Evolutionary conservation across 2,113 vertebrate species (phyloP), one percentile per base, ranked within the genome.

Genomic region (Montifringilla adamsi): DNA sequence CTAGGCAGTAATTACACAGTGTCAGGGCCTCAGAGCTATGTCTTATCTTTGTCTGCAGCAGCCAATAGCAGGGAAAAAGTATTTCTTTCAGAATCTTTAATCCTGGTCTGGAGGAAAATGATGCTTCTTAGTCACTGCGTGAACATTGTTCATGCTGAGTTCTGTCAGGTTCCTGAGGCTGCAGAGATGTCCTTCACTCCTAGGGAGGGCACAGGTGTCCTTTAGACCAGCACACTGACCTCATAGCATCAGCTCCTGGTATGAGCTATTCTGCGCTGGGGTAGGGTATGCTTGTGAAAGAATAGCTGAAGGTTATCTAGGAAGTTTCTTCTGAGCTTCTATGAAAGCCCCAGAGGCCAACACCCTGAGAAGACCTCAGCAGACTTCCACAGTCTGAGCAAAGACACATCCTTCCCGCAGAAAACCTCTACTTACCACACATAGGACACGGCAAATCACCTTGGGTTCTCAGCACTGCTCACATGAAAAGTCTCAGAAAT

Each of bases 381-480:
- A 76, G 52, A 33, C 10, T 67, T 76, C 41, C 37, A 46, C 10
- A 76, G 18, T 39, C 58, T 76, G 31, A 67, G 31, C 11, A 43
- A 78, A 70, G 43, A 47, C 27, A 44, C 7, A 63, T 21, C 18
- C 3, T 3, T 75, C 31, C 20, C 26, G 79, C 39, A 59, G 39
- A 78, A 73, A 44, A 22, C n/a, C 20, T 52, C 70, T 43, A 14
- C 13, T 63, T 33, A 52, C 9, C 37, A 56, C 20, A 67, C 4
- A 22, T 22, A 62, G 0, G 1, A 10, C 33, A 52, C 4, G 64
- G 30, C 6, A 4, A 43, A 20, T 20, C 1, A 0, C 10, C 22
- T 69, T 83, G 56, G 47, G 17, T 12, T 78, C 22, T 55, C 30
- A 70, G 33, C 19, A 56, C 1, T 21, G 17, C 16, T 4, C 26